A percentile compares a stretch with the other conserved stretches of the same genome.
phyloP scores from a whole-genome alignment of 2,888 invertebrate species.

The Nymphalis polychloros region DNA sequence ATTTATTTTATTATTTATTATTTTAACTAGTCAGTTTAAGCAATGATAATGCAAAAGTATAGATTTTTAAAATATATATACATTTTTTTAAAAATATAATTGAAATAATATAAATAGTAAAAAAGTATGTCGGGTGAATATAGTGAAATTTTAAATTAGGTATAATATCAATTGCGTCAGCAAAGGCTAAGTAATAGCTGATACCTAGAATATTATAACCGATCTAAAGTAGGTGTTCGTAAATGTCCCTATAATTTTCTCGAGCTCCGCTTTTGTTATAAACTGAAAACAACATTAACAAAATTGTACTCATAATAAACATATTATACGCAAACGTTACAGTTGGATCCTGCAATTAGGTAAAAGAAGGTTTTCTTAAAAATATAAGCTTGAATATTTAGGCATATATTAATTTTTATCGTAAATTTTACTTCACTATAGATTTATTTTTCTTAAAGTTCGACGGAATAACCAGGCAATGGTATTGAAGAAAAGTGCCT shows the following conservation, averaged over 20 bases:
- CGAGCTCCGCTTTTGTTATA: slow-evolving; percentile 1
- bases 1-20: too few relatives aligned
- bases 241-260: slow-evolving; percentile 37
- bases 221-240: slow-evolving; percentile 35
- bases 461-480: slow-evolving; percentile 25
- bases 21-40: too few relatives aligned
- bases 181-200: slow-evolving; percentile 25
- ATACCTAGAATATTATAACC: slow-evolving; percentile 29
- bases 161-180: slow-evolving; percentile 19
- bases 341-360: too few relatives aligned
- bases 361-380: too few relatives aligned
- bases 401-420: neutral
- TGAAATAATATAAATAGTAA: neutral
- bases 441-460: slow-evolving; percentile 19
- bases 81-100: too few relatives aligned
- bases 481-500: slow-evolving; percentile 26
- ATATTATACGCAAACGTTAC: too few relatives aligned
- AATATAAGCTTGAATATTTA: too few relatives aligned
- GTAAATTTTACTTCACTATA: neutral
- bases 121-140: neutral
- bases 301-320: neutral
- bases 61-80: too few relatives aligned
- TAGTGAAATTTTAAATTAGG: neutral
- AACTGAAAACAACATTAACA: neutral
- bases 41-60: too few relatives aligned